Percentiles rank a stretch among this genome's conserved stretches.
These are phyloP conservation scores for Eupithecia insigniata DNA, from an alignment of 2,888 invertebrate species.

Conservation along the genomic window DNA sequence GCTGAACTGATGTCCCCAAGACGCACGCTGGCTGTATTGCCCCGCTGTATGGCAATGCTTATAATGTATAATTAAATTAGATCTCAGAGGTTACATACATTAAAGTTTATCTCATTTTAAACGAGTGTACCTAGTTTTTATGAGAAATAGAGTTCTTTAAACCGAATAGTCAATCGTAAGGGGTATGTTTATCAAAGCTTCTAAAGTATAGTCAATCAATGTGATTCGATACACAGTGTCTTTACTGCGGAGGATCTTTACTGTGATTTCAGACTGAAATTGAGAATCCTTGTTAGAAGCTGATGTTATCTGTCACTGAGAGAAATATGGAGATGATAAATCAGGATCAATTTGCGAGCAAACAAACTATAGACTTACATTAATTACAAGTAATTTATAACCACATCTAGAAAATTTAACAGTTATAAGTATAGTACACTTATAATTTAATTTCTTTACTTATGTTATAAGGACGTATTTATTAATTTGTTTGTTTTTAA, in stretches of 20 bases:
- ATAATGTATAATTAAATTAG: too few species aligned
- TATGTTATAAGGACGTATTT: neutral
- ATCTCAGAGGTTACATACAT: too few species aligned
- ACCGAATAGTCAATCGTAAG: too few species aligned
- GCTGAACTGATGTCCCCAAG: too few species aligned
- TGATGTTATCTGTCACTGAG: slow-evolving; percentile 27
- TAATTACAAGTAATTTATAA: neutral
- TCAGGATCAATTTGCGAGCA: slow-evolving; percentile 11
- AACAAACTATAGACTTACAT: neutral
- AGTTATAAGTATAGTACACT: neutral
- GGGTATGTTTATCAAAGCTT: too few species aligned
- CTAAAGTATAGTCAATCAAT: neutral
- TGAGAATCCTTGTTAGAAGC: slow-evolving; percentile 31
- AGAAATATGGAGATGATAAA: slow-evolving; percentile 31
- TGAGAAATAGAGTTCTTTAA: too few species aligned
- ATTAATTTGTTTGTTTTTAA: neutral
- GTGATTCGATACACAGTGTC: slow-evolving; percentile 3
- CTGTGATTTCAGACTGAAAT: slow-evolving; percentile 26
- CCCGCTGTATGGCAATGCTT: too few species aligned
- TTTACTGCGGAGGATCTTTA: slow-evolving; percentile 13
- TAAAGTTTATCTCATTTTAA: too few species aligned
- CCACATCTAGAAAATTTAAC: neutral
- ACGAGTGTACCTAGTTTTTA: too few species aligned
- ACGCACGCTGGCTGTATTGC: too few species aligned
- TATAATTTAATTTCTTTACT: neutral